phyloP scores from a whole-genome alignment of 2,888 invertebrate species.

The Onthophagus sagittarius region DNA sequence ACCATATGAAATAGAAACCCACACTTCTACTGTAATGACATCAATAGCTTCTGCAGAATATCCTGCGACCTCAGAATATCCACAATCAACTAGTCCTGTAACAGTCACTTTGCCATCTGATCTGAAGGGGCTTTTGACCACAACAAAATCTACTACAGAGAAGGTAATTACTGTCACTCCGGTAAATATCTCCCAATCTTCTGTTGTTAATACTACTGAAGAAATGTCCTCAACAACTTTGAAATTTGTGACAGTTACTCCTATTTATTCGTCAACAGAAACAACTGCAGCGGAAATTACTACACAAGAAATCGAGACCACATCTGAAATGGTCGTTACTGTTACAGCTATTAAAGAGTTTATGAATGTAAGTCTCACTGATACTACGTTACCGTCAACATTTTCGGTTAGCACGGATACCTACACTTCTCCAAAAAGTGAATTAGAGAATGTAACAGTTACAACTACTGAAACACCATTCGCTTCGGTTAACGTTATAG shows the following conservation, averaged over 20 bases:
- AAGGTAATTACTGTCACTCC: background rate
- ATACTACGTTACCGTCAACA: background rate
- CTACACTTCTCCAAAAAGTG: background rate
- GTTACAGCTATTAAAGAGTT: background rate
- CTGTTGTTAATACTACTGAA: background rate
- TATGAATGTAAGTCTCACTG: background rate
- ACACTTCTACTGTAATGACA: background rate
- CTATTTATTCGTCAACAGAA: background rate
- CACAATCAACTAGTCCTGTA: too few relatives aligned
- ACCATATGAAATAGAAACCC: background rate
- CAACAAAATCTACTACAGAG: background rate
- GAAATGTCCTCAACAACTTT: background rate
- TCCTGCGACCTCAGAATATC: too few relatives aligned
- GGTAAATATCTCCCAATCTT: background rate
- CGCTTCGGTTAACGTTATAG: background rate
- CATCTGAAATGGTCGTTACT: constrained; percentile 5
- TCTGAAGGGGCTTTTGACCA: too few relatives aligned
- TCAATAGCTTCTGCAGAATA: too few relatives aligned
- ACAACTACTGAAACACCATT: background rate
- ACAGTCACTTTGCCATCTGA: too few relatives aligned
- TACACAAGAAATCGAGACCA: constrained; percentile 11
- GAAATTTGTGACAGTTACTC: background rate
- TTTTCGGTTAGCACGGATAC: background rate
- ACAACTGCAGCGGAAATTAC: constrained; percentile 14
- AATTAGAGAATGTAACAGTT: background rate